Evolutionary conservation across 1,140 invertebrate genomes (phyloP).

Genomic region (Plectus sambesii): DNA sequence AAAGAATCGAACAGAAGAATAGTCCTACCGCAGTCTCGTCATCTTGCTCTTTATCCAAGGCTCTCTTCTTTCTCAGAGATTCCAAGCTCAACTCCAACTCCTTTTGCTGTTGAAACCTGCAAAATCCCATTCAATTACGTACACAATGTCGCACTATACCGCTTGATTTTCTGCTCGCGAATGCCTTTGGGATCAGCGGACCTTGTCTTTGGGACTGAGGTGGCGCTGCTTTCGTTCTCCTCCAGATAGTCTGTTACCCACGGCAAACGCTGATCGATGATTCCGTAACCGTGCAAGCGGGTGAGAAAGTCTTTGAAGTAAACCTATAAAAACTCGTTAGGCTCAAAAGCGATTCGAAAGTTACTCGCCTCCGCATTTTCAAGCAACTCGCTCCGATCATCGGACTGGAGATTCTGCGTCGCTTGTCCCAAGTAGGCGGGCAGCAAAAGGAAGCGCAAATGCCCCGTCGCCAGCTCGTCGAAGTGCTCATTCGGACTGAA

Average conservation of each 20-base stretch:
- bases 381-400: too few relatives aligned
- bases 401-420: too few relatives aligned
- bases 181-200: not conserved
- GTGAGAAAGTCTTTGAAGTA: constrained; percentile 16
- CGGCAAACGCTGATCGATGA: constrained; percentile 11
- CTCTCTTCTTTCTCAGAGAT: not conserved
- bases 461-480: too few relatives aligned
- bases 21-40: constrained; percentile 11
- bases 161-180: constrained; percentile 11
- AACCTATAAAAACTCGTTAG: constrained; percentile 18
- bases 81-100: constrained; percentile 14
- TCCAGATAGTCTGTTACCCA: constrained; percentile 13
- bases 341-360: too few relatives aligned
- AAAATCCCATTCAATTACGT: too few relatives aligned
- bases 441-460: too few relatives aligned
- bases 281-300: constrained; percentile 7
- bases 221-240: constrained; percentile 7
- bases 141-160: too few relatives aligned
- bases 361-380: too few relatives aligned
- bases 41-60: constrained; percentile 9
- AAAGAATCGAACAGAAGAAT: too few relatives aligned
- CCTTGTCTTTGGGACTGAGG: too few relatives aligned
- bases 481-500: too few relatives aligned
- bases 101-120: constrained; percentile 11
- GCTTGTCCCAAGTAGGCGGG: too few relatives aligned